Conservation (phyloP, 1,140 invertebrate species). For the Diploscapter pachys region DNA sequence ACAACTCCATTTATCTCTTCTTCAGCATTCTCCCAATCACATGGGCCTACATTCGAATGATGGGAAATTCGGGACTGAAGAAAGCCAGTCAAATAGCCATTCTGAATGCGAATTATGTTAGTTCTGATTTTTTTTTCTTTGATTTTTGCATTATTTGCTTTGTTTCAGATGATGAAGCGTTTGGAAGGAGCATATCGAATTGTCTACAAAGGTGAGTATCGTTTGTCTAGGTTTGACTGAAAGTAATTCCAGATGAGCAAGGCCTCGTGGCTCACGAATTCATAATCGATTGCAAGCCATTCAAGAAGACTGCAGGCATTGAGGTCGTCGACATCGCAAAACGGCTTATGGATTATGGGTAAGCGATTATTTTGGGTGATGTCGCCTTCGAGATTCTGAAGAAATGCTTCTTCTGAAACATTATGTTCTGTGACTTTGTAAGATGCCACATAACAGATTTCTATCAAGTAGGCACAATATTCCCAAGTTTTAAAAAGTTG, state of each 20-base stretch:
- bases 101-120: slow-evolving; percentile 87
- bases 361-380: not conserved
- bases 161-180: slow-evolving; percentile 74
- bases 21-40: slow-evolving; percentile 93
- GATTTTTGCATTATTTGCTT: too few species aligned
- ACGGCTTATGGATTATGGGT: slow-evolving; percentile 91
- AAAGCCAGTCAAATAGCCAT: slow-evolving; percentile 94
- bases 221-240: not conserved
- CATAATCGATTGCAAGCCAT: slow-evolving; percentile 87
- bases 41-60: slow-evolving; percentile 99
- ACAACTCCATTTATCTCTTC: slow-evolving; percentile 34
- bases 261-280: slow-evolving; percentile 82
- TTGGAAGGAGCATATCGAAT: slow-evolving; percentile 84
- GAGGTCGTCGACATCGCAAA: slow-evolving; percentile 97
- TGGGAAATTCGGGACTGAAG: slow-evolving; percentile 83
- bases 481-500: not conserved
- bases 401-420: too few species aligned
- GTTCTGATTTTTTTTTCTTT: too few species aligned
- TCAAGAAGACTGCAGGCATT: slow-evolving; percentile 89
- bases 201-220: slow-evolving; percentile 69
- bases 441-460: too few species aligned
- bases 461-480: too few species aligned
- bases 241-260: slow-evolving; percentile 68
- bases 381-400: too few species aligned
- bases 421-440: too few species aligned